Conservation (phyloP, 2,888 invertebrate species). For the Entomobrya multifasciata region DNA sequence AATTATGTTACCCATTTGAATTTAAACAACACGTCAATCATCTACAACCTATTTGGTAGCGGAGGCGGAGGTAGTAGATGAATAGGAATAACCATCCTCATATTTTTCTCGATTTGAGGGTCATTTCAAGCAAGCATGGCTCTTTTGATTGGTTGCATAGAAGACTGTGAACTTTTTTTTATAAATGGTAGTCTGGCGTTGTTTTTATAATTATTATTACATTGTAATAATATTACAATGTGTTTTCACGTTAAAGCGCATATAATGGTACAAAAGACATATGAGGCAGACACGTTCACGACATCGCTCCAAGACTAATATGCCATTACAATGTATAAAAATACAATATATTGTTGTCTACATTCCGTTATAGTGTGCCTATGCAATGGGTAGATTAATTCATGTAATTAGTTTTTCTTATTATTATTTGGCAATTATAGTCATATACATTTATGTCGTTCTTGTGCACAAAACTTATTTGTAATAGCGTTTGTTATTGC, state of each 20-base stretch:
- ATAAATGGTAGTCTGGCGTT: conserved; percentile 62
- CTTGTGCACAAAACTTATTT: conserved; percentile 2
- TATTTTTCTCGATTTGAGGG: conserved; percentile 60
- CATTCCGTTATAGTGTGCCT: conserved; percentile 34
- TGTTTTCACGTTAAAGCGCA: not conserved
- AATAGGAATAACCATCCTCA: conserved; percentile 46
- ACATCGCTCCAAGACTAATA: not conserved
- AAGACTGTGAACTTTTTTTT: conserved; percentile 52
- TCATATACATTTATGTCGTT: conserved; percentile 44
- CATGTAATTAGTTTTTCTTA: conserved; percentile 70
- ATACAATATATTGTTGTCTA: not conserved
- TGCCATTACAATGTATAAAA: conserved; percentile 39
- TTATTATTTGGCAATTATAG: conserved; percentile 69
- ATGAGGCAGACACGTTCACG: conserved; percentile 17
- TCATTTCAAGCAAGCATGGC: conserved; percentile 60
- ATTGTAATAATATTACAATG: not conserved
- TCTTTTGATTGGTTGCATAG: conserved; percentile 61
- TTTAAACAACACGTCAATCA: conserved; percentile 53
- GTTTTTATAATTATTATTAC: conserved; percentile 42
- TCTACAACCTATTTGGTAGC: not conserved
- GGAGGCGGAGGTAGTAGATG: conserved; percentile 27
- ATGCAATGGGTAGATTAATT: conserved; percentile 67
- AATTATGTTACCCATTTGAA: conserved; percentile 51
- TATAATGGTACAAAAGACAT: not conserved
- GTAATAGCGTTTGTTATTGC: conserved; percentile 18